A percentile compares a stretch with the other conserved stretches of the same genome.
phyloP scores from a whole-genome alignment of 2,113 vertebrate genomes.

The Condylura cristata region DNA sequence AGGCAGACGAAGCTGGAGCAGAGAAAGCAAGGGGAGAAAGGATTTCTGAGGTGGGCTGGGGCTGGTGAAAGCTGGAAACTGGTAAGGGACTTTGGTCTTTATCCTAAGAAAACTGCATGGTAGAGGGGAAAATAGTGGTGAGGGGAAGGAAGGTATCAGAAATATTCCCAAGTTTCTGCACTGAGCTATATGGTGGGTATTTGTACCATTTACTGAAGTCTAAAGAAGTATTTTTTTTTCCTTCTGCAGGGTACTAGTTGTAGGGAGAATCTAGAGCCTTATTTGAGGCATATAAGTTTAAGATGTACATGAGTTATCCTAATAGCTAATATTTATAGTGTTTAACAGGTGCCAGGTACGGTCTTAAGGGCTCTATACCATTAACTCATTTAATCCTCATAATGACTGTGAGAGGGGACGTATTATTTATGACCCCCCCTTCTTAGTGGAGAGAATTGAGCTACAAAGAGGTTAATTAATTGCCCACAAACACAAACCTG shows the following conservation, averaged over 20 bases:
- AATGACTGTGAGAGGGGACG: neutral
- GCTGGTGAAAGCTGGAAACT: neutral
- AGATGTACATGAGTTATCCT: neutral
- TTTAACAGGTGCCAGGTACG: neutral
- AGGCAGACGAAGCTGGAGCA: neutral
- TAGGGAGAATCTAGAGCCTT: neutral
- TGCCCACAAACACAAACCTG: neutral
- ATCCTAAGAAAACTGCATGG: neutral
- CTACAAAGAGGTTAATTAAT: neutral
- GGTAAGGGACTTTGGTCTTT: neutral
- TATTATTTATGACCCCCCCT: neutral
- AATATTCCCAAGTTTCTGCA: neutral
- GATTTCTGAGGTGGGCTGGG: neutral
- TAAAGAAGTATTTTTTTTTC: neutral
- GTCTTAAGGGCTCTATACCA: neutral
- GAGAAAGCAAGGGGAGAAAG: neutral
- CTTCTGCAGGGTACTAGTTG: too few species aligned
- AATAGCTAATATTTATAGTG: neutral
- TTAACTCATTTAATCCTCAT: neutral
- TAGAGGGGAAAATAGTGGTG: neutral
- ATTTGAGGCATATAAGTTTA: neutral
- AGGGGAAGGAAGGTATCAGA: neutral
- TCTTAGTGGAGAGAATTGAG: neutral
- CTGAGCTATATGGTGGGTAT: neutral
- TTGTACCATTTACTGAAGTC: neutral